Evolutionary conservation across 37 sponge, comb jelly and placozoan genomes (phyloP), one percentile per base, ranked within the genome.

Genomic region (Beroe forskalii): DNA sequence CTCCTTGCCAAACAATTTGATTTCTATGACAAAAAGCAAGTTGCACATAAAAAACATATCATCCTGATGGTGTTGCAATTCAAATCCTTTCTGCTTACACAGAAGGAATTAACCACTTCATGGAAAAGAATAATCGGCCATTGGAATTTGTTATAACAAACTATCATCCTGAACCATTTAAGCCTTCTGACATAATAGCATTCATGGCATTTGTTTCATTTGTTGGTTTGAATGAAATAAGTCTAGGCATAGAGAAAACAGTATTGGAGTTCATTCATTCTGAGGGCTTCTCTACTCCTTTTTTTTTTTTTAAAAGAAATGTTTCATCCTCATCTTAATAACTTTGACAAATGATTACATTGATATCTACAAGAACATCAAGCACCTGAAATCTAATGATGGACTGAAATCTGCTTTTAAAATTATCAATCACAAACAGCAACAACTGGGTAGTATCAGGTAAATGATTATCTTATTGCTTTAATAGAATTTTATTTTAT

Each of bases 381-480:
- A 41, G 55, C 38, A 80, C 35, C 86, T 80, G n/a, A 80, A 43
- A 80, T 80, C 86, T 38, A 80, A 41, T 41, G 55, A 41, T 41
- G 86, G 86, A 44, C 27, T 44, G n/a, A 80, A 24, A 44, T 80
- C 86, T 38, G 38, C 86, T 44, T 32, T 72, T 72, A 37, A 42
- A n/a, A 33, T 48, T 48, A 33, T 32, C 30, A 0, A 80, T 80
- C 20, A 43, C 55, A 0, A 80, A 80, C 35, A 80, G 86, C 86
- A 80, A 80, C 55, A 80, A 80, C 40, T 80, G 86, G 86, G 86
- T 80, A n/a, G 30, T 80, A 38, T 80, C 86, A 42, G 86, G 86
- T 80, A 41, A 80, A 38, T n/a, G n/a, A n/a, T n/a, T n/a, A n/a
- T n/a, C n/a, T n/a, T n/a, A n/a, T n/a, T n/a, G n/a, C n/a, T n/a